Percentiles rank a stretch among this genome's conserved stretches.
phyloP scores from a whole-genome alignment of 2,888 invertebrate genomes.

The Archaeoteleia sp. region DNA sequence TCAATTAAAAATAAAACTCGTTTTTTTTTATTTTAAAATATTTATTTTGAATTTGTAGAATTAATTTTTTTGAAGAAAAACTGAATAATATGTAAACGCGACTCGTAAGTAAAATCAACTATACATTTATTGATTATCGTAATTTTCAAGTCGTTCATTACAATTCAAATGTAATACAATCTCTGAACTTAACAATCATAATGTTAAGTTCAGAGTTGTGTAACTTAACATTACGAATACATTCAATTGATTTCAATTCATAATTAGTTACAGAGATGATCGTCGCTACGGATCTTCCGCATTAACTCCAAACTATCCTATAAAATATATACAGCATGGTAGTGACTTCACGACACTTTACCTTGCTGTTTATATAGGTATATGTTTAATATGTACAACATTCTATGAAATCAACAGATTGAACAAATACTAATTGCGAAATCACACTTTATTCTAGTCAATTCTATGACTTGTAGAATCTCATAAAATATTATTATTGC shows the following conservation, averaged over 20 bases:
- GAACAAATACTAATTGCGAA: conserved; percentile 51
- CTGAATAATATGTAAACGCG: conserved; percentile 44
- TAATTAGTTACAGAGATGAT: conserved; percentile 23
- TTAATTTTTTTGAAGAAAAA: conserved; percentile 38
- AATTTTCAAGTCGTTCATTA: conserved; percentile 27
- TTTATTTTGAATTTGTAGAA: conserved; percentile 48
- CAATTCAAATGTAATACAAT: too few relatives aligned
- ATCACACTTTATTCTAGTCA: conserved; percentile 43
- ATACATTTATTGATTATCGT: conserved; percentile 21
- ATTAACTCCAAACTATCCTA: conserved; percentile 62
- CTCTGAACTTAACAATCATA: too few relatives aligned
- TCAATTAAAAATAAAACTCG: not conserved
- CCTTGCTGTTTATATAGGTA: conserved; percentile 55
- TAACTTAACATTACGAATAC: conserved; percentile 20
- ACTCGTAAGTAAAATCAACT: conserved; percentile 44
- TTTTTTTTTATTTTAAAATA: conserved; percentile 46
- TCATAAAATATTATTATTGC: conserved; percentile 51
- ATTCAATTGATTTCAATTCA: conserved; percentile 25
- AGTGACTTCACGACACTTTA: conserved; percentile 69
- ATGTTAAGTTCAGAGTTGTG: conserved; percentile 2
- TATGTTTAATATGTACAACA: conserved; percentile 51
- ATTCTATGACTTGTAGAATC: conserved; percentile 24
- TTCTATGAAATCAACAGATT: conserved; percentile 51
- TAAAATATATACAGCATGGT: conserved; percentile 71
- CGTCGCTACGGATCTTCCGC: conserved; percentile 16